Percentiles rank a stretch among this genome's conserved stretches.
Evolutionary conservation across 2,888 invertebrate genomes (phyloP).

Genomic region (Biston stratarius): DNA sequence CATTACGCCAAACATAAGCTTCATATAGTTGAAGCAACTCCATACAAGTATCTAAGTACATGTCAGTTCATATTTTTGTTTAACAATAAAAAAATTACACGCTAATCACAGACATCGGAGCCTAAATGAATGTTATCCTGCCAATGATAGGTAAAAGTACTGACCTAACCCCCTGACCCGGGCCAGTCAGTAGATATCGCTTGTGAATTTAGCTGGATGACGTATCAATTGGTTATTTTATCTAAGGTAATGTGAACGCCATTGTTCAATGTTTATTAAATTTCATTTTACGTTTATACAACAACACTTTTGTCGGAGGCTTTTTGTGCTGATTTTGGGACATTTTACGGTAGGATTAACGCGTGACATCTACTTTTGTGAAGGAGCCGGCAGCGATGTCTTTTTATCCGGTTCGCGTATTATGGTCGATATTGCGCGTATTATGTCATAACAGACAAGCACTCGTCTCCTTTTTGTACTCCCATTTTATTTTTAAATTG

Average conservation of each 20-base stretch:
- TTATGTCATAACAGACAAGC: slow-evolving; percentile 85
- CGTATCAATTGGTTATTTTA: no score
- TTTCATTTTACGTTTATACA: slow-evolving; percentile 86
- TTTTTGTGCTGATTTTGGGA: slow-evolving; percentile 83
- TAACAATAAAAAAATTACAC: no score
- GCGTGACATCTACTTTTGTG: slow-evolving; percentile 76
- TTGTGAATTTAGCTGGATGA: no score
- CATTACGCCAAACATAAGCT: no score
- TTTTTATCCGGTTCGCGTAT: slow-evolving; percentile 76
- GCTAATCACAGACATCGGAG: no score
- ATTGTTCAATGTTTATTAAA: slow-evolving; percentile 85
- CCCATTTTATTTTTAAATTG: slow-evolving; percentile 77
- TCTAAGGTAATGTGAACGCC: slow-evolving; percentile 37
- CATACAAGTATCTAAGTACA: no score
- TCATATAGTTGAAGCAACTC: no score
- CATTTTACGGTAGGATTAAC: slow-evolving; percentile 85
- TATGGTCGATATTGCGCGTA: slow-evolving; percentile 83
- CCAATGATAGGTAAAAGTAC: no score
- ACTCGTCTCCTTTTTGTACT: slow-evolving; percentile 74
- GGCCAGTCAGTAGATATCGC: no score
- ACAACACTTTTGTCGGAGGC: slow-evolving; percentile 84
- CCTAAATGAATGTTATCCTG: no score
- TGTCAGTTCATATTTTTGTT: no score
- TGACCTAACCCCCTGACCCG: no score
- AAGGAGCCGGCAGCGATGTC: slow-evolving; percentile 71